These are phyloP conservation scores for Pyrrhura leucotis DNA, from an alignment of 2,797 vertebrate species.

Conservation along the genomic window DNA sequence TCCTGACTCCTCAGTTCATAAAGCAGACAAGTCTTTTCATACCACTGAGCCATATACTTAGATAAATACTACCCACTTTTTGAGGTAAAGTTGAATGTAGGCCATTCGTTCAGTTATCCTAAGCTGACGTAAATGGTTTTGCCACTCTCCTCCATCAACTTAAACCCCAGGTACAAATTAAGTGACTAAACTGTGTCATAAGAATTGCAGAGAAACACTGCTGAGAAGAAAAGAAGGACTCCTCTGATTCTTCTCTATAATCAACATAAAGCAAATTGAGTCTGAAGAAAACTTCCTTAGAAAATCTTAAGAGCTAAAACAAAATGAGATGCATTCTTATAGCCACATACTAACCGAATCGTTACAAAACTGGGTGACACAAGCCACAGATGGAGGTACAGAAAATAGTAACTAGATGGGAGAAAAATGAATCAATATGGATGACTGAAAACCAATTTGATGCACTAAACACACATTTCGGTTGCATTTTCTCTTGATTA, in stretches of 20 bases:
- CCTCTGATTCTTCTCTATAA: neutral
- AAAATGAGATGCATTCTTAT: neutral
- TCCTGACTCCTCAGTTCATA: neutral
- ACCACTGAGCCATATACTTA: neutral
- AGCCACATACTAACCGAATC: neutral
- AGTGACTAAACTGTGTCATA: neutral
- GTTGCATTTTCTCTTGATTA: constrained; percentile 5
- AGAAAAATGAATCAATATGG: neutral
- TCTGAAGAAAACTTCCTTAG: neutral
- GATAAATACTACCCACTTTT: neutral
- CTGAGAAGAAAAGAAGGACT: neutral
- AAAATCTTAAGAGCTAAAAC: neutral
- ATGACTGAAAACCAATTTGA: neutral
- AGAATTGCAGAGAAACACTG: neutral
- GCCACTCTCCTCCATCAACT: neutral
- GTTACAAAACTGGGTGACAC: neutral
- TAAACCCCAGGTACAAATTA: neutral
- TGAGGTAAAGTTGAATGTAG: neutral
- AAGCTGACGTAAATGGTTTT: neutral
- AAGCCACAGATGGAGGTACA: neutral
- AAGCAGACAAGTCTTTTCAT: neutral
- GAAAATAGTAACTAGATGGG: neutral
- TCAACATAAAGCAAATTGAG: neutral
- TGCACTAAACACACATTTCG: neutral
- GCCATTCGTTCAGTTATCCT: neutral